These are phyloP conservation scores for Tachypleus tridentatus DNA, from an alignment of 1,140 invertebrate genomes.

Conservation along the genomic window DNA sequence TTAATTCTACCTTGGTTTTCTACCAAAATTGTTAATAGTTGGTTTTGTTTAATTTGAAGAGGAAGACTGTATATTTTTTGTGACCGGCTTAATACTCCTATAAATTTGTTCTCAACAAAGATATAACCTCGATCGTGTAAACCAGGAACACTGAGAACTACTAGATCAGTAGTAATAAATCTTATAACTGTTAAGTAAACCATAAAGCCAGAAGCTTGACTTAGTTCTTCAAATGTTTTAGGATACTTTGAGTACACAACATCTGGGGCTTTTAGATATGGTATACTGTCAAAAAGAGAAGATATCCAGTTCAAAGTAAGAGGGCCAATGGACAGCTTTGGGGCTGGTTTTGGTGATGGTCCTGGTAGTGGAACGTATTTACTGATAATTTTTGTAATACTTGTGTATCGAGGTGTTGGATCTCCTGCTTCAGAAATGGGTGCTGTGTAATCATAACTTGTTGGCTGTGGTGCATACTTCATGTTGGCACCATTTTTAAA, in stretches of 20 bases:
- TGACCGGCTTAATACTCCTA: slow-evolving; percentile 15
- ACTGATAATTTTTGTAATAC: slow-evolving; percentile 35
- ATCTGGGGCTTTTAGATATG: slow-evolving; percentile 1
- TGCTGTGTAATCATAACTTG: slow-evolving; percentile 41
- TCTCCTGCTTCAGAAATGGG: slow-evolving; percentile 40
- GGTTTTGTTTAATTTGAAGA: slow-evolving; percentile 1
- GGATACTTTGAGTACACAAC: slow-evolving; percentile 16
- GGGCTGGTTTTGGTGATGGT: slow-evolving; percentile 3
- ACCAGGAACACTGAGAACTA: slow-evolving; percentile 11
- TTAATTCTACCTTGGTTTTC: slow-evolving; percentile 23
- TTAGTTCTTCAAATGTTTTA: slow-evolving; percentile 25
- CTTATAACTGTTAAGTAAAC: slow-evolving; percentile 22
- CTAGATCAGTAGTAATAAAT: slow-evolving; percentile 8
- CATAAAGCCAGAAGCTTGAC: slow-evolving; percentile 23
- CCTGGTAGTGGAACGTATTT: slow-evolving; percentile 23
- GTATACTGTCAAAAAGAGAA: not conserved
- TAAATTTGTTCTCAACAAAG: slow-evolving; percentile 15
- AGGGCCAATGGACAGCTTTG: slow-evolving; percentile 9
- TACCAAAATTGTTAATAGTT: slow-evolving; percentile 18
- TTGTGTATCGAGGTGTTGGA: slow-evolving; percentile 35
- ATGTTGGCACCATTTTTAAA: slow-evolving; percentile 19
- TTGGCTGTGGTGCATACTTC: slow-evolving; percentile 25
- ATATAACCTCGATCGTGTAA: slow-evolving; percentile 20
- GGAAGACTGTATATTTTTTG: slow-evolving; percentile 6
- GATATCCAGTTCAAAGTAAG: not conserved